Evolutionary conservation across 2,888 invertebrate species (phyloP).

Genomic region (Gari tellinella): DNA sequence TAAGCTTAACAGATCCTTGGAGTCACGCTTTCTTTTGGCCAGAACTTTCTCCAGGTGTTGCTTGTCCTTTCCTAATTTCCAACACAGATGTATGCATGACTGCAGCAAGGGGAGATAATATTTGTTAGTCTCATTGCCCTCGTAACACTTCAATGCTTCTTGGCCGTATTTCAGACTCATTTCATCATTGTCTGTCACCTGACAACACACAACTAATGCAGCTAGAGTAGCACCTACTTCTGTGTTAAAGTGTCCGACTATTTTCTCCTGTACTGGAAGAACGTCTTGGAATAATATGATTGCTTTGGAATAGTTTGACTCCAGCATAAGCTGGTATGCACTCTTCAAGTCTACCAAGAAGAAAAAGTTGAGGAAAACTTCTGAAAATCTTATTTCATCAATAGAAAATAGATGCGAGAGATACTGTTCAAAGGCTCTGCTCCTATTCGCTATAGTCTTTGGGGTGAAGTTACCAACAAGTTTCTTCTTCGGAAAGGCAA

Average conservation of each 20-base stretch:
- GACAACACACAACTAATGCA: slow-evolving; percentile 78
- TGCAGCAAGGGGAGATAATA: slow-evolving; percentile 80
- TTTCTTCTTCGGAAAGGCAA: slow-evolving; percentile 84
- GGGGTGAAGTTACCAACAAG: slow-evolving; percentile 83
- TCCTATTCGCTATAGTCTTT: slow-evolving; percentile 83
- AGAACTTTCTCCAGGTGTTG: slow-evolving; percentile 74
- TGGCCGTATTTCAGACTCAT: slow-evolving; percentile 81
- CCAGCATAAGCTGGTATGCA: slow-evolving; percentile 74
- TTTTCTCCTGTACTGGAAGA: slow-evolving; percentile 81
- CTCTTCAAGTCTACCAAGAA: slow-evolving; percentile 76
- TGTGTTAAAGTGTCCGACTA: slow-evolving; percentile 75
- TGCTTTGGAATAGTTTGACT: slow-evolving; percentile 78
- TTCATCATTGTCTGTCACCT: slow-evolving; percentile 73
- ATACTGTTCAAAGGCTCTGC: slow-evolving; percentile 84
- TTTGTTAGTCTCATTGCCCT: slow-evolving; percentile 66
- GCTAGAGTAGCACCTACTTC: slow-evolving; percentile 79
- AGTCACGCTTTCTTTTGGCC: slow-evolving; percentile 57
- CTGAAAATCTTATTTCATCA: slow-evolving; percentile 78
- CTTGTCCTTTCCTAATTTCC: slow-evolving; percentile 83
- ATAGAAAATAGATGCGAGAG: slow-evolving; percentile 81
- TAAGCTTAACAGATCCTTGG: slow-evolving; percentile 47
- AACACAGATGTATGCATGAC: slow-evolving; percentile 79
- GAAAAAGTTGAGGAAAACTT: slow-evolving; percentile 82
- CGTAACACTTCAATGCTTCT: slow-evolving; percentile 75
- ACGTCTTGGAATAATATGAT: slow-evolving; percentile 78